Conservation (phyloP, 2,113 vertebrate genomes). For the Podocnemis expansa region DNA sequence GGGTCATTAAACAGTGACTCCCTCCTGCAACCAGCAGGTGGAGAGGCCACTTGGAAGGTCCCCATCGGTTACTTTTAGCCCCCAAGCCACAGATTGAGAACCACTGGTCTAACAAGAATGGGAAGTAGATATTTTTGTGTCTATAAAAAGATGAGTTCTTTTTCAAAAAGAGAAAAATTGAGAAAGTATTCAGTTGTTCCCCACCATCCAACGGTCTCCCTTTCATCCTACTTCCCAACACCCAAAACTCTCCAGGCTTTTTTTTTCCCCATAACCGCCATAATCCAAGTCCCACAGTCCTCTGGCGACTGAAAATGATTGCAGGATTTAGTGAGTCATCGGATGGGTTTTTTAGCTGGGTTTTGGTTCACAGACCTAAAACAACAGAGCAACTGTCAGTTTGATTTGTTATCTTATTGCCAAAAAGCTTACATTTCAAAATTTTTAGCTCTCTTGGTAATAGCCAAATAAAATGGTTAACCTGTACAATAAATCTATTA, state of each 20-base stretch:
- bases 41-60: too few relatives aligned
- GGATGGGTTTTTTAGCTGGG: background rate
- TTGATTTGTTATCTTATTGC: background rate
- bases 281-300: constrained; percentile 61
- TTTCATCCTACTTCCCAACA: constrained; percentile 68
- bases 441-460: background rate
- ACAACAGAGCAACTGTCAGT: background rate
- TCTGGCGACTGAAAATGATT: constrained; percentile 44
- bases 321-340: background rate
- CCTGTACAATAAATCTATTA: background rate
- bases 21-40: too few relatives aligned
- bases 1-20: too few relatives aligned
- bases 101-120: background rate
- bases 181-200: background rate
- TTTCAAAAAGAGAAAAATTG: constrained; percentile 43
- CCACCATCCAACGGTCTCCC: background rate
- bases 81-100: too few relatives aligned
- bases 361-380: background rate
- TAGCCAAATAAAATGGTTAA: background rate
- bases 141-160: background rate
- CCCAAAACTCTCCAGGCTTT: background rate
- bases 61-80: too few relatives aligned
- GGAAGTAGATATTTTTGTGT: background rate
- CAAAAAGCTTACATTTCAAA: background rate
- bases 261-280: background rate